Percentiles rank a stretch among this genome's conserved stretches.
Evolutionary conservation across 2,113 vertebrate genomes (phyloP).

Genomic region (Gymnarchus niloticus): DNA sequence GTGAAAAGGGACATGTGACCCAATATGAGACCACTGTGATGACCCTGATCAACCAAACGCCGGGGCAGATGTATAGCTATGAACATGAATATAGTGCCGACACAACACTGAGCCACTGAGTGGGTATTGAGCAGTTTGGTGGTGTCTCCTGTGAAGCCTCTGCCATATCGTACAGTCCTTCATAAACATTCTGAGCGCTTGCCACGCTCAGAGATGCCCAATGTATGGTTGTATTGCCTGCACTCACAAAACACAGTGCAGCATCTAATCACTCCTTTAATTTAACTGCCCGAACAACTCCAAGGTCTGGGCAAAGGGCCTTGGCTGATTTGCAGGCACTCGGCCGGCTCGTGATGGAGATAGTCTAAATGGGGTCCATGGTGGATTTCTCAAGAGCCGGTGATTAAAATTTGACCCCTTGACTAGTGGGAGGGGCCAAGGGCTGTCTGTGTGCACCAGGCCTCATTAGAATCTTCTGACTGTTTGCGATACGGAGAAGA

Average conservation of each 20-base stretch:
- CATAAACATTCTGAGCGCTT: background rate
- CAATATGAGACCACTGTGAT: too few species aligned
- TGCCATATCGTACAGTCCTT: background rate
- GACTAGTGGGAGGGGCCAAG: conserved; percentile 37
- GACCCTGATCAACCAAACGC: too few species aligned
- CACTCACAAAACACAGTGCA: conserved; percentile 13
- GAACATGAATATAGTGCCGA: background rate
- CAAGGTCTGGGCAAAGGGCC: conserved; percentile 22
- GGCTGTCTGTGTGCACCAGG: conserved; percentile 31
- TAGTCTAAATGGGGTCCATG: conserved; percentile 24
- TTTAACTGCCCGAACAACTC: conserved; percentile 41
- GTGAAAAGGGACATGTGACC: background rate
- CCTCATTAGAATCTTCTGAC: conserved; percentile 34
- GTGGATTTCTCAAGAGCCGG: conserved; percentile 42
- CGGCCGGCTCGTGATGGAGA: conserved; percentile 32
- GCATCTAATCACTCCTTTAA: conserved; percentile 46
- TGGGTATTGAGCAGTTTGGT: background rate
- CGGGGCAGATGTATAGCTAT: too few species aligned
- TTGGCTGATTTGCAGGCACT: conserved; percentile 45
- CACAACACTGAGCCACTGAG: background rate
- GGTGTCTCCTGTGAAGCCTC: background rate
- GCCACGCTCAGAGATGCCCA: background rate
- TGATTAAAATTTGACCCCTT: conserved; percentile 52
- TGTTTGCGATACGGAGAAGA: conserved; percentile 13
- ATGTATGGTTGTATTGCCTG: background rate